Base-by-base conservation (phyloP, 2,113 vertebrate genomes). In the Xenopus borealis region DNA sequence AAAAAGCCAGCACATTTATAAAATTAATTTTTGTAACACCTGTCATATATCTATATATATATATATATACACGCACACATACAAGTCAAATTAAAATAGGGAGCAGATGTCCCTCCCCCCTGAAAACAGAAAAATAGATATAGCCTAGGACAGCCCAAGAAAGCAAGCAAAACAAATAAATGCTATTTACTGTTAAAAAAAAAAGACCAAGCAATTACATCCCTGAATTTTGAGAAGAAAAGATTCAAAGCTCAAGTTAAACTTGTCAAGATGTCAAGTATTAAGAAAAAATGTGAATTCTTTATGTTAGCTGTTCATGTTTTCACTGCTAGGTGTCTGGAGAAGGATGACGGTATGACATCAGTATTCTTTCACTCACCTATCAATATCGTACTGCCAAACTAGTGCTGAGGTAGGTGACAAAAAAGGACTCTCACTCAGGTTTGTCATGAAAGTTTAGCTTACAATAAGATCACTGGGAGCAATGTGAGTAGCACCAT, bases 351-450 rank as follows among this genome's bases (percentile, higher is more conserved):
- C 89, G 92, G 86, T 84, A 81, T 84, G 86, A 74, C 81, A 90
- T 84, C 83, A 89, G 85, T 84, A 91, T 88, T 89, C 87, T 86
- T 88, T 83, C 87, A 88, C 85, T 86, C 88, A 20, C 90, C 87
- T 83, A 87, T 92, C 86, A 81, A 89, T 85, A 89, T 92, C 91
- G 93, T 95, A 95, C 94, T 98, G 96, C 94, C 94, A 94, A 94
- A 90, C 92, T 95, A 94, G 91, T 93, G 94, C 93, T 99, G 97
- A 99, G 97, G 97, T 99, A 99, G 96, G 94, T 94, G 92, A 93
- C 89, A 94, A 93, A 87, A 27, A 93, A 95, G 91, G 90, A 90
- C 92, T 90, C 91, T 92, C 91, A 92, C 94, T 94, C 92, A 94
- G 92, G 90, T 91, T 86, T 89, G 86, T 89, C 85, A 86, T 88